phyloP scores from a whole-genome alignment of 2,113 vertebrate species.

The Picathartes gymnocephalus region DNA sequence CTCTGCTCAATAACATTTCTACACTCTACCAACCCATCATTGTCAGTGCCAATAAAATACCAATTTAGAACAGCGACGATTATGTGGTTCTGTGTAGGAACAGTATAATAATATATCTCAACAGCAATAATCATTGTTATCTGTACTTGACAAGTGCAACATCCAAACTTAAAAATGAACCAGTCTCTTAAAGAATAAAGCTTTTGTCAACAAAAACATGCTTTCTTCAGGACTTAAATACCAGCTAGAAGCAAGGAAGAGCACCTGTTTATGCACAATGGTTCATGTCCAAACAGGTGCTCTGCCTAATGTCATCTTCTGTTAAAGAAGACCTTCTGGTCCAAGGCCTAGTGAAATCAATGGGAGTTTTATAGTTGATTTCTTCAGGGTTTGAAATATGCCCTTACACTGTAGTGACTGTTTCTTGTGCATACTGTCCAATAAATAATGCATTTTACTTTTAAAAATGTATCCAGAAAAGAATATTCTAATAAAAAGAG shows the following conservation, averaged over 20 bases:
- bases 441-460: background rate
- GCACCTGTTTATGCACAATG: background rate
- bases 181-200: background rate
- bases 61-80: background rate
- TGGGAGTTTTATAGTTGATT: background rate
- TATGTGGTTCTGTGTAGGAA: background rate
- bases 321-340: background rate
- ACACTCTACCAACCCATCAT: background rate
- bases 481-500: background rate
- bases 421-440: background rate
- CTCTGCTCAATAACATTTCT: background rate
- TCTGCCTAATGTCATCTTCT: background rate
- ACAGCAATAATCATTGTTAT: constrained; percentile 17
- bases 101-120: background rate
- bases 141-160: background rate
- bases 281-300: background rate
- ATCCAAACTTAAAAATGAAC: constrained; percentile 20
- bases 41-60: constrained; percentile 3
- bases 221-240: background rate
- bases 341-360: background rate
- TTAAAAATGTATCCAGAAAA: background rate
- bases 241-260: background rate
- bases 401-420: background rate
- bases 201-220: background rate
- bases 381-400: background rate